Conservation (phyloP, 2,888 invertebrate species). For the Volucella inanis region DNA sequence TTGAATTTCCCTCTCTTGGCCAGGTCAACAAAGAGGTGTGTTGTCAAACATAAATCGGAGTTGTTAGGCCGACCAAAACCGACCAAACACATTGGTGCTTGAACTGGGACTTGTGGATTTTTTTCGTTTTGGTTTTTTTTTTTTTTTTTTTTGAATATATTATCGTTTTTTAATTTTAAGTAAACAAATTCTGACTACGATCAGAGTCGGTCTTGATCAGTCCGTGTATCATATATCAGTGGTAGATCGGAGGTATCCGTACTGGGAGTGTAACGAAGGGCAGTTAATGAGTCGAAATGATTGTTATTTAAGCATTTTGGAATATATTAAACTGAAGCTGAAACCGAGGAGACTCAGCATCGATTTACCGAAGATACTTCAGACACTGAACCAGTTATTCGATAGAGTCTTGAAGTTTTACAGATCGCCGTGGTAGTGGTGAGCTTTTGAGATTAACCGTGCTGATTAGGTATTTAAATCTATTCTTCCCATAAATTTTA, state of each 20-base stretch:
- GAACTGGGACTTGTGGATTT: too few species aligned
- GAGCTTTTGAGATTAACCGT: slow-evolving; percentile 29
- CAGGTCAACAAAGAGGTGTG: slow-evolving; percentile 45
- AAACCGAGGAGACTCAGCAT: too few species aligned
- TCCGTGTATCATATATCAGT: too few species aligned
- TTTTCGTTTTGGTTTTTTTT: slow-evolving; percentile 18
- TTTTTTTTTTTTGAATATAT: slow-evolving; percentile 7
- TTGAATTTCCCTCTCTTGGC: slow-evolving; percentile 36
- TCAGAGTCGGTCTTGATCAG: too few species aligned
- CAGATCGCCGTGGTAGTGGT: slow-evolving; percentile 10
- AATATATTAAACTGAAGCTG: slow-evolving; percentile 24
- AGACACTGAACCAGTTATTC: neutral
- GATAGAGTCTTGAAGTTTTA: slow-evolving; percentile 10
- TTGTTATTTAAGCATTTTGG: slow-evolving; percentile 50
- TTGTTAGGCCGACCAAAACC: slow-evolving; percentile 14
- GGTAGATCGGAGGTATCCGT: too few species aligned
- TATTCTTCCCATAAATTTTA: slow-evolving; percentile 26
- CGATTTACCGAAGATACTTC: too few species aligned
- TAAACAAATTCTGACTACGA: slow-evolving; percentile 41
- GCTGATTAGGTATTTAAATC: slow-evolving; percentile 44
- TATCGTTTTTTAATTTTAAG: slow-evolving; percentile 44
- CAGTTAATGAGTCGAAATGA: slow-evolving; percentile 46
- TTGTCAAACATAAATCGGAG: slow-evolving; percentile 60
- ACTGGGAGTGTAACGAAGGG: slow-evolving; percentile 31
- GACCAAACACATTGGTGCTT: too few species aligned